Conservation (phyloP, 2,113 vertebrate species). For the Chrysemys picta region DNA sequence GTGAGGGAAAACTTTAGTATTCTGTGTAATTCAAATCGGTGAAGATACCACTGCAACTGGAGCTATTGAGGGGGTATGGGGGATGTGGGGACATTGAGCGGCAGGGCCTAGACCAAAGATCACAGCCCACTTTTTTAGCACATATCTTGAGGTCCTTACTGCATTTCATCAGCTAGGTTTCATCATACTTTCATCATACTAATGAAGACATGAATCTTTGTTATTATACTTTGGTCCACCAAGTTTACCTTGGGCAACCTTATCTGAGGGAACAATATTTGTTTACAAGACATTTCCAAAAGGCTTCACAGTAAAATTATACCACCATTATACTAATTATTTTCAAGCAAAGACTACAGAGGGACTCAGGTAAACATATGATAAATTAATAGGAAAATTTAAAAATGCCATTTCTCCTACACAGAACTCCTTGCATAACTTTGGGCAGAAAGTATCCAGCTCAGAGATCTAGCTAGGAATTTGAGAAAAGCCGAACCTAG, state of each 20-base stretch:
- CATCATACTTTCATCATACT: background rate
- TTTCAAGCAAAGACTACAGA: background rate
- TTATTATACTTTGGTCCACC: background rate
- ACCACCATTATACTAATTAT: background rate
- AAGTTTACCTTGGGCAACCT: background rate
- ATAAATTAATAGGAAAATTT: background rate
- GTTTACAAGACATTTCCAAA: background rate
- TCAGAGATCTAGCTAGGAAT: background rate
- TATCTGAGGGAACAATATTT: background rate
- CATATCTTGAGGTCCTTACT: background rate
- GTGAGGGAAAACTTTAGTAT: background rate
- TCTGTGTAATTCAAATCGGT: background rate
- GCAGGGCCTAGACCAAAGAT: background rate
- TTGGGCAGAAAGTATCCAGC: background rate
- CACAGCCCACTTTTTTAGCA: background rate
- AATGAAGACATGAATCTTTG: background rate
- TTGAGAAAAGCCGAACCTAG: background rate
- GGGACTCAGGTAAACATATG: background rate
- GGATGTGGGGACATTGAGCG: background rate
- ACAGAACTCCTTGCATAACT: background rate
- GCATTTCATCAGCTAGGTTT: background rate
- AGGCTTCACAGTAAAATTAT: background rate
- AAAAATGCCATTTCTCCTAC: background rate
- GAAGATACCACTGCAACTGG: background rate
- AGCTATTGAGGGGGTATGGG: background rate